Evolutionary conservation across 2,113 vertebrate genomes (phyloP), one percentile per base, ranked within the genome.

Genomic region (Phasianus colchicus): DNA sequence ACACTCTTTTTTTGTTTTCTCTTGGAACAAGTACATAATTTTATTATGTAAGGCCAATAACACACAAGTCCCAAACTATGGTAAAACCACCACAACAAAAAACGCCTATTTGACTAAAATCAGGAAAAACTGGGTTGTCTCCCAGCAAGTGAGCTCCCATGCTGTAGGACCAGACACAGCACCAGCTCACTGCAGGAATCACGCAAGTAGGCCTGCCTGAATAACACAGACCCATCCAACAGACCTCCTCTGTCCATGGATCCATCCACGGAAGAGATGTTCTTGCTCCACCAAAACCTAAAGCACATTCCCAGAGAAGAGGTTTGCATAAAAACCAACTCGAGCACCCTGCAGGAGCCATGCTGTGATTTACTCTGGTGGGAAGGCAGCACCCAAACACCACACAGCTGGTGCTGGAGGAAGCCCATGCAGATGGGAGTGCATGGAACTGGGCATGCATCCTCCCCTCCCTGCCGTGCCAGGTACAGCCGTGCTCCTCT

Each of bases 401-500:
- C 63, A 48, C 66, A 74, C 4, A 2, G 11, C 9, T 42, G 73
- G 63, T 58, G 78, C 72, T 52, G 72, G 11, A 79, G 32, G 66
- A 89, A 69, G 55, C 87, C 61, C 48, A 45, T 1, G 10, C 0
- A 4, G 76, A 38, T 18, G 17, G 18, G 10, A 88, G 76, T 61
- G 77, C 82, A 29, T 18, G 60, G 2, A 3, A 63, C 38, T 55
- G 48, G 63, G 70, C 66, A 58, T 11, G 74, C 70, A 76, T 83
- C 57, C 64, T 87, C 86, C 54, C 61, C 57, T 50, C 89, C 80
- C 36, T 0, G 7, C 13, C 0, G 88, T 96, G 88, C 93, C 94
- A 96, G 95, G 96, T 93, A 90, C 91, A 6, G 85, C 86, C 7
- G 5, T 54, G 66, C 36, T 90, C 83, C 81, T 50, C 67, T 24